Base-by-base conservation (phyloP, 1,140 invertebrate species). In the Antheraea mylitta region DNA sequence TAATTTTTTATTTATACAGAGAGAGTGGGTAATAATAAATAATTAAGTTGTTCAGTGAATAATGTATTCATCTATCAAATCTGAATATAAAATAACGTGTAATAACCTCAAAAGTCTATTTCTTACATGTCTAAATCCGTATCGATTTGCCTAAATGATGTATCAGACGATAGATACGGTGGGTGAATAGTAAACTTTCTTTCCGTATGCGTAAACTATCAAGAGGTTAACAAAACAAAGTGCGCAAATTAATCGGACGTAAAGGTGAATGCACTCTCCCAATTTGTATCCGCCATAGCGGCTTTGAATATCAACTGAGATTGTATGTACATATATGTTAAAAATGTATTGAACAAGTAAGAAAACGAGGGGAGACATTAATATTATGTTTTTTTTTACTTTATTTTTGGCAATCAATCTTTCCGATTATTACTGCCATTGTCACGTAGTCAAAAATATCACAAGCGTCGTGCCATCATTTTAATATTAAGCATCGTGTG, bases 221-320 rank as follows among this genome's bases (percentile, higher is more conserved):
- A 65, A 65, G 64, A 48, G 37, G 64, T 65, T 65, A 65, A 13
- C 37, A 65, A 65, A 65, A 65, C 64, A 65, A 48, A 65, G 45
- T 53, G 11, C 37, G 61, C 61, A 16, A 63, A 63, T 63, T 63
- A 63, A 63, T 63, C 61, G 10, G 59, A 11, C 60, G 60, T 10
- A 10, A 42, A 65, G 64, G 64, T 65, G 64, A 65, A 65, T 48
- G 64, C 38, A 65, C 64, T 65, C 64, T 18, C 38, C 45, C 18
- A 65, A 65, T 65, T 65, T 53, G 64, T 48, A 18, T n/a, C 38
- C 38, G 62, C 18, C 18, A 30, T 30, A 22, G 60, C 45, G 45
- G 11, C 6, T 16, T 53, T 13, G 45, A 16, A 16, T 53, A 53
- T 53, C 45, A 53, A 53, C 45, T 42, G 38, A 30, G 22, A 30